Evolutionary conservation across 2,797 vertebrate species (phyloP).

Genomic region (Eupleurogrammus muticus): DNA sequence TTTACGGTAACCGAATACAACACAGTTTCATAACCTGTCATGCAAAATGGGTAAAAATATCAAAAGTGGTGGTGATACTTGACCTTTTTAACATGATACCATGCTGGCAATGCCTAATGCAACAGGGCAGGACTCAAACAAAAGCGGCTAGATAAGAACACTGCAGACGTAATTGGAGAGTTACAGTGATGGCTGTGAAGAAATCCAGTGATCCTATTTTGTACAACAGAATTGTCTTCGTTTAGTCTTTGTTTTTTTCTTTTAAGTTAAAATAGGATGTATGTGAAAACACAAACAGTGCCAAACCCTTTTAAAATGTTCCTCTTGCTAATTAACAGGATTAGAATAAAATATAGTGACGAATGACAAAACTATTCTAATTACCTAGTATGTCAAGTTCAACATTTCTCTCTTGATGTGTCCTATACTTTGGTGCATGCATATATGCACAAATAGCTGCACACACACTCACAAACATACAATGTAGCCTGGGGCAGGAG

Average conservation of each 20-base stretch:
- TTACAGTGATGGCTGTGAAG: conserved; percentile 41
- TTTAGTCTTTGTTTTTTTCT: background rate
- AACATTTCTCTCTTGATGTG: background rate
- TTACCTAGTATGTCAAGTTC: background rate
- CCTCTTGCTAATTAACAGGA: background rate
- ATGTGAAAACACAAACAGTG: background rate
- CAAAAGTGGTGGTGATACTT: conserved; percentile 55
- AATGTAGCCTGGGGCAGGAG: conserved; percentile 8
- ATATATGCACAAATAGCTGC: conserved; percentile 4
- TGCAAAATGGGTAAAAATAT: conserved; percentile 48
- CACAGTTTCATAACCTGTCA: conserved; percentile 40
- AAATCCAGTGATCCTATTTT: background rate
- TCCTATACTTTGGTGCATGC: conserved; percentile 5
- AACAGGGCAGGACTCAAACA: conserved; percentile 49
- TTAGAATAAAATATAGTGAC: background rate
- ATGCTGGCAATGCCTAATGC: conserved; percentile 42
- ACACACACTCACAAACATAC: conserved; percentile 2
- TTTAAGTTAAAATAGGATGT: background rate
- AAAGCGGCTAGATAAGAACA: conserved; percentile 17
- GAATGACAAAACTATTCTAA: background rate
- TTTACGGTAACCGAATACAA: conserved; percentile 23
- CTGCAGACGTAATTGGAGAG: conserved; percentile 43
- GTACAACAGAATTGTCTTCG: background rate
- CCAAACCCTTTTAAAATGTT: background rate
- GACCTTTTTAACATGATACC: conserved; percentile 61